A percentile compares a stretch with the other conserved stretches of the same genome.
These are phyloP conservation scores for Oreochromis tanganicae DNA, from an alignment of 2,113 vertebrate genomes.

Conservation along the genomic window DNA sequence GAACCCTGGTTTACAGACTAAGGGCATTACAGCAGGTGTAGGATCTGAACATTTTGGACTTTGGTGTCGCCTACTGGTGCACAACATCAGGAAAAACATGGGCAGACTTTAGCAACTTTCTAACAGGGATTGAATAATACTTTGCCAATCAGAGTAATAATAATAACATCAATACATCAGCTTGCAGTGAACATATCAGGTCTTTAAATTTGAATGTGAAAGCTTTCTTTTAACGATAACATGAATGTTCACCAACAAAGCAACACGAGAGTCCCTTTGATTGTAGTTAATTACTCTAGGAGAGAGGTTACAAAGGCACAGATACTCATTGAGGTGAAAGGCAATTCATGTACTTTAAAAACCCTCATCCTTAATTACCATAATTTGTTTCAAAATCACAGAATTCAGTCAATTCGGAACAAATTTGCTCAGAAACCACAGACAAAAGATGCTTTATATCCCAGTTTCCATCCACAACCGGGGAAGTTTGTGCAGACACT, in stretches of 20 bases:
- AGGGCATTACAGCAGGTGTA: background rate
- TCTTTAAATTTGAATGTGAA: background rate
- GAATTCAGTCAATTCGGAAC: background rate
- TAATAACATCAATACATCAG: background rate
- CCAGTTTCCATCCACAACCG: background rate
- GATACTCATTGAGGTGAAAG: background rate
- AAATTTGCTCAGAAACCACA: background rate
- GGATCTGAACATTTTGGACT: background rate
- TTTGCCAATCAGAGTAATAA: background rate
- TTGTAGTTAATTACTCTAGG: background rate
- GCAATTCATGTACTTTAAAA: background rate
- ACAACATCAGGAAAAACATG: background rate
- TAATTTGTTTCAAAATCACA: background rate
- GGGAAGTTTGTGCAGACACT: background rate
- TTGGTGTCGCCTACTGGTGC: background rate
- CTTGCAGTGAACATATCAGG: accelerated
- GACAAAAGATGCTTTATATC: background rate
- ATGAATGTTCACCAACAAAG: background rate
- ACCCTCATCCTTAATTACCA: background rate
- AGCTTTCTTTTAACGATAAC: background rate
- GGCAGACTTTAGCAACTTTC: background rate
- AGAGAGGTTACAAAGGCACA: background rate
- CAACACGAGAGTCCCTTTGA: background rate
- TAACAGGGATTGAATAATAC: background rate
- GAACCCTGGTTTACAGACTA: background rate